phyloP scores from a whole-genome alignment of 2,113 vertebrate genomes.

The Electrona antarctica region DNA sequence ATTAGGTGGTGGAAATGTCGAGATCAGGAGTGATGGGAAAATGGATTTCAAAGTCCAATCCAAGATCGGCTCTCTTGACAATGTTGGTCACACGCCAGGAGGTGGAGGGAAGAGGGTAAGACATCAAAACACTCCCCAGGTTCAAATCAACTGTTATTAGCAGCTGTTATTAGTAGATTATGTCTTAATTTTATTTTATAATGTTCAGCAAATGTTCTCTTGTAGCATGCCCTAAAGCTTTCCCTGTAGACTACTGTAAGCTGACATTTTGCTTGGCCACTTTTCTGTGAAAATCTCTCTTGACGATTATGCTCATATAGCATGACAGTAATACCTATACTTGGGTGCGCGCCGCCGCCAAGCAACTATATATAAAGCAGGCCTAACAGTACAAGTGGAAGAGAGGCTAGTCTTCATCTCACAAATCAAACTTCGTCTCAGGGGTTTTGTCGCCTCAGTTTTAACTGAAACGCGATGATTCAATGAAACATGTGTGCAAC shows the following conservation, averaged over 20 bases:
- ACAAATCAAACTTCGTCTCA: neutral
- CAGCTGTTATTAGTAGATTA: neutral
- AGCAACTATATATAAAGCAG: no score
- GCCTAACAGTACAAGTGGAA: neutral
- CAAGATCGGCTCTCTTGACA: slow-evolving; percentile 93
- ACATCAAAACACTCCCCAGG: neutral
- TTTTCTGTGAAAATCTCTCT: neutral
- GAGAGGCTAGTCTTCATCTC: neutral
- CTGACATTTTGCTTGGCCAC: neutral
- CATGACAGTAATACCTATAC: neutral
- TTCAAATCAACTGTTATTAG: neutral
- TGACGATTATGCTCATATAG: neutral
- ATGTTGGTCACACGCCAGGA: slow-evolving; percentile 92
- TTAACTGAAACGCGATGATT: no score
- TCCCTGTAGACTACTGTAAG: neutral
- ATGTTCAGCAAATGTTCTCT: neutral
- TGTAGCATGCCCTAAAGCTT: neutral
- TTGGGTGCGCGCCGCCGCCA: no score
- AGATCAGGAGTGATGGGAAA: slow-evolving; percentile 97
- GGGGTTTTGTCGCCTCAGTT: neutral
- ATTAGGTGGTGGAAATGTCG: slow-evolving; percentile 92
- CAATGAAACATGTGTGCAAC: no score
- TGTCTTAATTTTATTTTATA: neutral
- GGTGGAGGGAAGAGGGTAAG: slow-evolving; percentile 92
- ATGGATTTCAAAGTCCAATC: slow-evolving; percentile 95